phyloP scores from a whole-genome alignment of 1,140 invertebrate genomes.

The Bombus sibiricus region DNA sequence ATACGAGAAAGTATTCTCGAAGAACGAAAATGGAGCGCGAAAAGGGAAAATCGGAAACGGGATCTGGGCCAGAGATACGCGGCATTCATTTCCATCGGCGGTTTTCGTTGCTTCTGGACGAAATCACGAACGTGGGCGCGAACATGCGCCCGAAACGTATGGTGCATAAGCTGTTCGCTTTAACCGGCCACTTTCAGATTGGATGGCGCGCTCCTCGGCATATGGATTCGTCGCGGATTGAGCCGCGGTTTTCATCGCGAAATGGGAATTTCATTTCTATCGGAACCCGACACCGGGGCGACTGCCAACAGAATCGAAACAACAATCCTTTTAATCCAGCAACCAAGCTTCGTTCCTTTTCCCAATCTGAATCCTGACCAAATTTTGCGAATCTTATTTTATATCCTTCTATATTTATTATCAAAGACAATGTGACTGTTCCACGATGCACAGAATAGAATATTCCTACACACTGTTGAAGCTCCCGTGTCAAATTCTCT shows the following conservation, averaged over 20 bases:
- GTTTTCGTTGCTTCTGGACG: slow-evolving; percentile 60
- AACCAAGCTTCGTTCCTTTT: neutral
- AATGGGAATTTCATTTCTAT: slow-evolving; percentile 74
- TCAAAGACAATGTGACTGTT: neutral
- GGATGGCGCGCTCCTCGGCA: slow-evolving; percentile 73
- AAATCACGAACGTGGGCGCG: slow-evolving; percentile 49
- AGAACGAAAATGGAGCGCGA: neutral
- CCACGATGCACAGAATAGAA: neutral
- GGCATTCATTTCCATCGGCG: slow-evolving; percentile 50
- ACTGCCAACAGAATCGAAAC: slow-evolving; percentile 48
- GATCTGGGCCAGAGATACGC: neutral
- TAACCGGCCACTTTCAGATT: slow-evolving; percentile 70
- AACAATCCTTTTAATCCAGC: neutral
- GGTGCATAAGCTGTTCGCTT: slow-evolving; percentile 71
- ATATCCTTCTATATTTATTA: neutral
- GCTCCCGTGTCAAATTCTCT: neutral
- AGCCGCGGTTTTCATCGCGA: slow-evolving; percentile 66
- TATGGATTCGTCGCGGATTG: slow-evolving; percentile 73
- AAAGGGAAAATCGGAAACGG: neutral
- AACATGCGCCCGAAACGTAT: slow-evolving; percentile 67
- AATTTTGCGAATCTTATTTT: neutral
- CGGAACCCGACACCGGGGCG: slow-evolving; percentile 35
- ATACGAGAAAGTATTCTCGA: neutral
- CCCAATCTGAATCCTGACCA: neutral
- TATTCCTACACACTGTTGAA: neutral